Evolutionary conservation across 2,113 vertebrate genomes (phyloP).

Genomic region (Haemorhous mexicanus): DNA sequence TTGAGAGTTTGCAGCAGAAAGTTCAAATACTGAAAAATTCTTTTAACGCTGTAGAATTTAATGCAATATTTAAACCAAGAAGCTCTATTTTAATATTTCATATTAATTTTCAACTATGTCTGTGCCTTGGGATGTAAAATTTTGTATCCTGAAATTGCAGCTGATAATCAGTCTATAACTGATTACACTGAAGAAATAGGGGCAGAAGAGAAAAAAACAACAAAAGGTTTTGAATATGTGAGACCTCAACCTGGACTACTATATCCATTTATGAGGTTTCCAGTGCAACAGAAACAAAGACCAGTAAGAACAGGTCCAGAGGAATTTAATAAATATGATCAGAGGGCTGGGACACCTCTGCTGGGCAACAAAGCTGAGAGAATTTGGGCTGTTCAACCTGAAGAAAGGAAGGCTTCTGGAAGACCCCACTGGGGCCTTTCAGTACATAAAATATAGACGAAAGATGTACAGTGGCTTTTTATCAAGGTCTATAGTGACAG

Average conservation of each 20-base stretch:
- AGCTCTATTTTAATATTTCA: not conserved
- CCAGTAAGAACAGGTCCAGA: not conserved
- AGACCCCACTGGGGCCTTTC: not conserved
- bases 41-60: not conserved
- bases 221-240: fast-evolving
- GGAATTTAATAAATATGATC: not conserved
- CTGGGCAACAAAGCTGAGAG: not conserved
- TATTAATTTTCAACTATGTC: not conserved
- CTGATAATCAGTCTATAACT: not conserved
- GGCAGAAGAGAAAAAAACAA: too few species aligned
- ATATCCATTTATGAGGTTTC: not conserved
- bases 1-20: not conserved
- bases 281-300: not conserved
- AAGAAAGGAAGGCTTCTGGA: fast-evolving
- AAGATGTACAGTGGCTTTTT: not conserved
- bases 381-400: not conserved
- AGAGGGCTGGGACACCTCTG: not conserved
- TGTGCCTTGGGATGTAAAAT: not conserved
- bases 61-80: not conserved
- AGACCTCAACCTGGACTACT: not conserved
- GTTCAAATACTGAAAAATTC: not conserved
- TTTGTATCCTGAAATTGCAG: not conserved
- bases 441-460: not conserved
- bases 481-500: not conserved
- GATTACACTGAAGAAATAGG: not conserved